phyloP scores from a whole-genome alignment of 35 echinoderm and acorn worm genomes.

The Lytechinus variegatus region DNA sequence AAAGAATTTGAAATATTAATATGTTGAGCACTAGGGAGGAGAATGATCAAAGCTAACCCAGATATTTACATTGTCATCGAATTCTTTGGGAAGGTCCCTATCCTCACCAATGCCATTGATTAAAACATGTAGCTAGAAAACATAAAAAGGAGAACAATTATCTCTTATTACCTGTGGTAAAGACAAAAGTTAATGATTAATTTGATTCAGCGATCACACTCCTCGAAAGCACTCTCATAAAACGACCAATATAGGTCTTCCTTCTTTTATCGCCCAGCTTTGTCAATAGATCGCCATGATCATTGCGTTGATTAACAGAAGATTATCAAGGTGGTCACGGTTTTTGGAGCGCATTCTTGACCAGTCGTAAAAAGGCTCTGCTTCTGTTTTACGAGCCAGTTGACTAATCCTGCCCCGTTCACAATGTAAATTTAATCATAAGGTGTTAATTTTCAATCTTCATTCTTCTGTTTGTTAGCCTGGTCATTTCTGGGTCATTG shows the following conservation, averaged over 20 bases:
- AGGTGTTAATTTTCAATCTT: neutral
- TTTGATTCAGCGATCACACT: neutral
- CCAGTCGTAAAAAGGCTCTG: neutral
- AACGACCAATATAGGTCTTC: neutral
- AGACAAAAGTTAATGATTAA: neutral
- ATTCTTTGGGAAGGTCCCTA: neutral
- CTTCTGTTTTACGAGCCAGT: neutral
- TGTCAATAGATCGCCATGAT: neutral
- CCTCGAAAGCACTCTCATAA: slow-evolving; percentile 10
- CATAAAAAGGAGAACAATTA: neutral
- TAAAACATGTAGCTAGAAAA: neutral
- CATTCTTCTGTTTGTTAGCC: neutral
- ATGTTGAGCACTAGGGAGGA: neutral
- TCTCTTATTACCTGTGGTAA: neutral
- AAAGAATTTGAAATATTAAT: neutral
- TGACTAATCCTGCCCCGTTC: neutral
- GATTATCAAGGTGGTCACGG: neutral
- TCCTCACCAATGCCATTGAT: neutral
- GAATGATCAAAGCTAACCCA: neutral
- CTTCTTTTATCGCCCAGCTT: neutral
- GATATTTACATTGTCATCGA: neutral
- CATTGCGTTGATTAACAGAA: neutral
- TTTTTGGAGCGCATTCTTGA: neutral
- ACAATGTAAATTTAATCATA: neutral
- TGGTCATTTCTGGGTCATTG: too few species aligned